Evolutionary conservation across 92 coral and sea anemone genomes (phyloP), one percentile per base, ranked within the genome.

Genomic region (Montipora capitata): DNA sequence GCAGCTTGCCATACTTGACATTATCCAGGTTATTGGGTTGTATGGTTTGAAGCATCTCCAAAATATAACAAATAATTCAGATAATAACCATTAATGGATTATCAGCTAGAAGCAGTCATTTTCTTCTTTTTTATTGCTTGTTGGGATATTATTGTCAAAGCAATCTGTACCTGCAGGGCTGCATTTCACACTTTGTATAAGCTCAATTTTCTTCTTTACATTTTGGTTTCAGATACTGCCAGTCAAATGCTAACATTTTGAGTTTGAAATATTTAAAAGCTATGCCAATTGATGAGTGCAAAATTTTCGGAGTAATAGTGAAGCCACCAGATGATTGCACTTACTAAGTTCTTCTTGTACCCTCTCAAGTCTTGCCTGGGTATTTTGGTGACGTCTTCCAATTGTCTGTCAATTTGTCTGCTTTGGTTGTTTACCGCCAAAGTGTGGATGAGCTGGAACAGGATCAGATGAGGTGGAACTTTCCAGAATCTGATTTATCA

Each of bases 371-470:
- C 3, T 6, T 68, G 9, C 15, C 12, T 68, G 72, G 72, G 80
- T 57, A 6, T 56, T 15, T 88, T 45, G 12, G 13, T 56, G 13
- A 70, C 58, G 3, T 68, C 79, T 40, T 2, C 67, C 49, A 87
- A 15, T 87, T 18, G 45, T 58, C 1, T 27, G 18, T 15, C 41
- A 80, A 43, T 3, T 39, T 35, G 10, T 88, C 79, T 70, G 61
- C 49, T 87, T 87, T 9, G 90, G 91, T 65, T 88, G 87, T 81
- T 88, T 88, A 10, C 91, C 91, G 10, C 91, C 91, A 81, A 88
- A 88, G 76, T 88, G 87, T 57, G 87, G 87, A 88, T 88, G 87
- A 1, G 15, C 10, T 14, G 70, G 70, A 71, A 82, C 78, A 51
- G 77, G 38, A 45, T 45, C 51, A 45, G 51, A 45, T 35, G 78